Conservation (phyloP, 2,888 invertebrate genomes). For the Troides helena region DNA sequence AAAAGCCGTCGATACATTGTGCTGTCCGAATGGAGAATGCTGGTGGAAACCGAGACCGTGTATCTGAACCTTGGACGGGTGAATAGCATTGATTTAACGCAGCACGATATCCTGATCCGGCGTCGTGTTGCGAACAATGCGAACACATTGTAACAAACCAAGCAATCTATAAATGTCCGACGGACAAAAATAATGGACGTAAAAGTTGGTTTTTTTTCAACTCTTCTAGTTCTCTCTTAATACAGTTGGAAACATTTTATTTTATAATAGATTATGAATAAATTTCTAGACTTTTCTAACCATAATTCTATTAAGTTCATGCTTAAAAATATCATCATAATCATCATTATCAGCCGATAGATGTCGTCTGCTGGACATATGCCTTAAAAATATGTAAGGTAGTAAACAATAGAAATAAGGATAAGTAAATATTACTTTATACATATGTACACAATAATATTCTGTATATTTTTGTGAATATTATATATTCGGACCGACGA, state of each 20-base stretch:
- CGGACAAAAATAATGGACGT: slow-evolving; percentile 7
- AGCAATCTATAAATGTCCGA: slow-evolving; percentile 12
- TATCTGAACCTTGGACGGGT: slow-evolving; percentile 68
- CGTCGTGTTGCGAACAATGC: slow-evolving; percentile 19
- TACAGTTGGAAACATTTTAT: background rate
- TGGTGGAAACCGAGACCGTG: slow-evolving; percentile 65
- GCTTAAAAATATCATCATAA: no score
- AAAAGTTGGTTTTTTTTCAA: background rate
- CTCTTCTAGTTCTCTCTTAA: background rate
- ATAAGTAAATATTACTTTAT: no score
- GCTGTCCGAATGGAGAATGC: slow-evolving; percentile 68
- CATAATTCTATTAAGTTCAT: no score
- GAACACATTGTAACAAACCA: slow-evolving; percentile 14
- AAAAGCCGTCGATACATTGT: slow-evolving; percentile 67
- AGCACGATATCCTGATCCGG: slow-evolving; percentile 32
- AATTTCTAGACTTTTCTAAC: no score
- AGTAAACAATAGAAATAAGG: no score
- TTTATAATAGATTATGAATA: no score
- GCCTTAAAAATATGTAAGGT: no score
- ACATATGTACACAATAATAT: no score
- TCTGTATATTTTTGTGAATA: no score
- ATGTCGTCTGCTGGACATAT: no score
- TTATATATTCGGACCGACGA: no score
- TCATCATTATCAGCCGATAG: no score
- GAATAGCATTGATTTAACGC: slow-evolving; percentile 48